Evolutionary conservation across 2,113 vertebrate genomes (phyloP).

Genomic region (Ranitomeya variabilis): DNA sequence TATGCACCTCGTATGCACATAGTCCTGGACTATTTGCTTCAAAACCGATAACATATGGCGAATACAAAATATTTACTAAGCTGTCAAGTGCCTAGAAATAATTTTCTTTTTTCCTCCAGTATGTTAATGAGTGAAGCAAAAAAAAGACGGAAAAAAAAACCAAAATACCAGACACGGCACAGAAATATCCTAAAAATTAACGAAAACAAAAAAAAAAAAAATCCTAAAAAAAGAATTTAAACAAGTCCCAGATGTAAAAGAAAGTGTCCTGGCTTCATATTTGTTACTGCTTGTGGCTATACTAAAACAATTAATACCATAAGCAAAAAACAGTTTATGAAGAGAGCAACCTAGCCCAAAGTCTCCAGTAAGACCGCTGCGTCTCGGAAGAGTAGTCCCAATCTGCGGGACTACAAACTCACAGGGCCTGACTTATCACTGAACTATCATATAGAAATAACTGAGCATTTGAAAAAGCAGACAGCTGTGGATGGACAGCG

Average conservation of each 20-base stretch:
- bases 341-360: background rate
- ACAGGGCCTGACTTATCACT: no score
- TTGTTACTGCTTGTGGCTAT: background rate
- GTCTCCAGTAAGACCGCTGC: background rate
- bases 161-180: background rate
- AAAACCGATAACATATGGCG: no score
- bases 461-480: no score
- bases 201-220: slow-evolving; percentile 13
- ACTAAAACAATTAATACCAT: slow-evolving; percentile 8
- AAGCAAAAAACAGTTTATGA: slow-evolving; percentile 14
- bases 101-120: background rate
- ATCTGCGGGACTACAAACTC: background rate
- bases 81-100: background rate
- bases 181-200: background rate
- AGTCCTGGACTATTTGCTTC: no score
- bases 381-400: background rate
- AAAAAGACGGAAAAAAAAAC: background rate
- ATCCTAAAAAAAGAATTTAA: background rate
- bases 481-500: no score
- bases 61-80: no score
- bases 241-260: slow-evolving; percentile 7
- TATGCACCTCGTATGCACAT: no score
- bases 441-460: no score
- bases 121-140: background rate
- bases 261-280: slow-evolving; percentile 43